Percentiles rank a stretch among this genome's conserved stretches.
These are phyloP conservation scores for Epinephelus coioides DNA, from an alignment of 2,797 vertebrate genomes.

Conservation along the genomic window DNA sequence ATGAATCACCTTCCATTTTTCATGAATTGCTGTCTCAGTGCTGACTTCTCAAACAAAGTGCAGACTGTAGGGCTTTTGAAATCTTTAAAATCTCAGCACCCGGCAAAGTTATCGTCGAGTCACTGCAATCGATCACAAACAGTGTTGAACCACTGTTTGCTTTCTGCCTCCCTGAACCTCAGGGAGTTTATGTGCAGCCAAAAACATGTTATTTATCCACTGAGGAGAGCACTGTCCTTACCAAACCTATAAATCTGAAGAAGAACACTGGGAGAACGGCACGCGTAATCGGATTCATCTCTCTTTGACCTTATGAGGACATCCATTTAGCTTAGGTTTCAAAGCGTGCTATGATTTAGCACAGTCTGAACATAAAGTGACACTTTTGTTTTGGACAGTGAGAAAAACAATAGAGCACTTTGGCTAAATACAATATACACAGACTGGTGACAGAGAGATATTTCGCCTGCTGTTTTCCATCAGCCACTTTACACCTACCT, in stretches of 20 bases:
- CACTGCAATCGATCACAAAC: conserved; percentile 13
- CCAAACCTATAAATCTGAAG: conserved; percentile 19
- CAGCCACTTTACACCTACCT: conserved; percentile 21
- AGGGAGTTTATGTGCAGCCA: conserved; percentile 10
- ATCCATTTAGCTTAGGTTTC: background rate
- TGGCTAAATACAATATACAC: background rate
- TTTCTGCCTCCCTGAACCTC: background rate
- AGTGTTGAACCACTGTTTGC: background rate
- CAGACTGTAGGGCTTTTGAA: conserved; percentile 11
- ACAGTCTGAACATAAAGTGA: background rate
- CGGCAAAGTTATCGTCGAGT: conserved; percentile 24
- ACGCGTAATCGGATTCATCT: background rate
- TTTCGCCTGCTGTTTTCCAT: conserved; percentile 20
- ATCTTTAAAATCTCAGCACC: conserved; percentile 21
- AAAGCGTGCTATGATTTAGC: background rate
- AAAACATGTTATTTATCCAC: conserved; percentile 1
- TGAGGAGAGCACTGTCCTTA: background rate
- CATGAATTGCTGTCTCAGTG: background rate
- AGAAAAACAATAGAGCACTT: background rate
- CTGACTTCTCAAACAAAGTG: conserved; percentile 12
- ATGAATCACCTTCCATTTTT: background rate
- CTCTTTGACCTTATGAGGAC: conserved; percentile 30
- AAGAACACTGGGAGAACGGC: conserved; percentile 5
- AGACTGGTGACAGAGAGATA: conserved; percentile 9
- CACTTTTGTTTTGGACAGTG: background rate